These are phyloP conservation scores for Bathynomus jamesi DNA, from an alignment of 1,140 invertebrate species.

Conservation along the genomic window DNA sequence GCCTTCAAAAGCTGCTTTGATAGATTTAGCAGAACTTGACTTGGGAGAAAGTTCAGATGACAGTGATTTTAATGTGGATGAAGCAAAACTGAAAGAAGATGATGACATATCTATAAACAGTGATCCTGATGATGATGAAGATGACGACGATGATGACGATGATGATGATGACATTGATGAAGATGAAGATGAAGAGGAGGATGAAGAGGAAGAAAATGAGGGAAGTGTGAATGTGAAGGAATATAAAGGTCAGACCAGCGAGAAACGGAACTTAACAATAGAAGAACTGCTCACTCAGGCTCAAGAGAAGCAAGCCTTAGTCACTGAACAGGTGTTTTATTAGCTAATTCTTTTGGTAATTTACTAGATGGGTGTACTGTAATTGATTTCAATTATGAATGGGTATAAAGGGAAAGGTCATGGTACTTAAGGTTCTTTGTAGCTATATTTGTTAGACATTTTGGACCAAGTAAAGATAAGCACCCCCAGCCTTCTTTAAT, in stretches of 20 bases:
- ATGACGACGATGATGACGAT: constrained; percentile 38
- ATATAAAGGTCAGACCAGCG: constrained; percentile 35
- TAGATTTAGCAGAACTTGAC: constrained; percentile 72
- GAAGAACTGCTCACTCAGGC: constrained; percentile 28
- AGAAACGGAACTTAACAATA: constrained; percentile 24
- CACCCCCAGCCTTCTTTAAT: too few relatives aligned
- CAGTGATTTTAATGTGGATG: constrained; percentile 87
- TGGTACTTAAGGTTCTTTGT: too few relatives aligned
- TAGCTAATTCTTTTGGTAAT: constrained; percentile 19
- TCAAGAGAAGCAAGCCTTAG: constrained; percentile 7
- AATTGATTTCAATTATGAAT: too few relatives aligned
- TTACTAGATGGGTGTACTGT: not conserved
- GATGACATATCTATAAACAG: constrained; percentile 39
- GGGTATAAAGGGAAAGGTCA: too few relatives aligned
- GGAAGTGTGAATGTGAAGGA: constrained; percentile 38
- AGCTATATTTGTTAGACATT: too few relatives aligned
- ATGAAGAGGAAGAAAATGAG: constrained; percentile 35
- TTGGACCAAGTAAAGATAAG: too few relatives aligned
- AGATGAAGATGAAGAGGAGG: constrained; percentile 41
- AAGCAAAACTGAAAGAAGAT: constrained; percentile 62
- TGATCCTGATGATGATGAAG: constrained; percentile 28
- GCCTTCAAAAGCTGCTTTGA: constrained; percentile 52
- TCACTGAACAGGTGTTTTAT: not conserved
- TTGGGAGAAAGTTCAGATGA: constrained; percentile 88
- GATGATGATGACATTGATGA: constrained; percentile 45